Conservation (phyloP, 2,888 invertebrate genomes). For the Rutpela maculata region DNA sequence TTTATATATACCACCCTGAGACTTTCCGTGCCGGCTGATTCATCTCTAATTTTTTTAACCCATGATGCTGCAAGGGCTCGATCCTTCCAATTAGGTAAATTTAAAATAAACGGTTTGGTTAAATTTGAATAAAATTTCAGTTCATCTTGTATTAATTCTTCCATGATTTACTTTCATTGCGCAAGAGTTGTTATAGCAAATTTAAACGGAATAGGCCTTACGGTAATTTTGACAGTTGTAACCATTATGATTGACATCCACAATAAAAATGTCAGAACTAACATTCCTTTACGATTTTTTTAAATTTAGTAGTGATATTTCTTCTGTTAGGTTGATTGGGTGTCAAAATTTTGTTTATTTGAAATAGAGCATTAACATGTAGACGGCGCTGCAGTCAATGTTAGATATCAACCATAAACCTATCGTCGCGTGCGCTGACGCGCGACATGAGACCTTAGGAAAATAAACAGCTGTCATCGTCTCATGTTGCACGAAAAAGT, state of each 20-base stretch:
- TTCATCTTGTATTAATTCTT: conserved; percentile 61
- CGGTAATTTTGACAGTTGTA: conserved; percentile 23
- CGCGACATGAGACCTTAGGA: too few relatives aligned
- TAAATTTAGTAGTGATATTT: not conserved
- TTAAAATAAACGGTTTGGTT: conserved; percentile 72
- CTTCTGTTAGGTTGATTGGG: not conserved
- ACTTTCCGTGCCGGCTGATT: conserved; percentile 63
- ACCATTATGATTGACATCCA: not conserved
- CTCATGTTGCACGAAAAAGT: too few relatives aligned
- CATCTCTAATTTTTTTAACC: conserved; percentile 71
- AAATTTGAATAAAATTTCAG: conserved; percentile 73
- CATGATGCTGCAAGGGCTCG: conserved; percentile 72
- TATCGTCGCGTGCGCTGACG: too few relatives aligned
- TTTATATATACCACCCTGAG: conserved; percentile 72
- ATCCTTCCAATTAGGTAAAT: conserved; percentile 71
- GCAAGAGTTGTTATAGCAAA: conserved; percentile 22
- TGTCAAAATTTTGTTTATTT: not conserved
- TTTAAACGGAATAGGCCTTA: conserved; percentile 16
- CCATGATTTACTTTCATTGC: conserved; percentile 50
- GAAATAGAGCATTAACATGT: too few relatives aligned
- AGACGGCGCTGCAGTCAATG: too few relatives aligned
- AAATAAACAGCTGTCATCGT: too few relatives aligned
- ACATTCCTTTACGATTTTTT: not conserved
- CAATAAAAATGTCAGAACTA: not conserved
- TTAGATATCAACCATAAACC: too few relatives aligned